Conservation (phyloP, 2,797 vertebrate genomes). For the Ciconia nigra region DNA sequence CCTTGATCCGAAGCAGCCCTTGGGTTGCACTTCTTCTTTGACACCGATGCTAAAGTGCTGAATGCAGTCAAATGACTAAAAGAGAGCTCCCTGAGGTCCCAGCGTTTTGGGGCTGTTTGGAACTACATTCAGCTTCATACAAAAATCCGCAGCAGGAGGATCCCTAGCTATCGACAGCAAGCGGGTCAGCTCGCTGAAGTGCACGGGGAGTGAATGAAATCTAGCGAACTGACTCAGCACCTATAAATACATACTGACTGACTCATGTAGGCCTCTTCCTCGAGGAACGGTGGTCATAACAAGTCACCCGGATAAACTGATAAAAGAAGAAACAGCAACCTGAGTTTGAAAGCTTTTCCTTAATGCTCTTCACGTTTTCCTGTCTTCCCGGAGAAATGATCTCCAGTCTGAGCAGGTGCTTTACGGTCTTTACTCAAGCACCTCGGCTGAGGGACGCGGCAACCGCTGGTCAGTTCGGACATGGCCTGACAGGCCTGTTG, state of each 20-base stretch:
- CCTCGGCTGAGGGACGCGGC: rapidly evolving
- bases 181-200: not conserved
- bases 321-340: not conserved
- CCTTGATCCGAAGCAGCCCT: not conserved
- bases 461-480: rapidly evolving
- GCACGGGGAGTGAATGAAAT: not conserved
- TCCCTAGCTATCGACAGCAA: not conserved
- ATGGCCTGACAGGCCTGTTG: rapidly evolving
- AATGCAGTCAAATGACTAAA: not conserved
- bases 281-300: rapidly evolving
- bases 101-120: not conserved
- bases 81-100: not conserved
- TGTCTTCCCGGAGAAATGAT: too few species aligned
- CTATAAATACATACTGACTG: not conserved
- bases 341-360: not conserved
- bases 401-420: rapidly evolving
- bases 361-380: rapidly evolving
- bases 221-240: not conserved
- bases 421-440: rapidly evolving
- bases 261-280: not conserved
- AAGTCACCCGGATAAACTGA: not conserved
- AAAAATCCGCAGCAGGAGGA: not conserved
- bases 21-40: not conserved
- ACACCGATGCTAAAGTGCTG: rapidly evolving
- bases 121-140: not conserved